Evolutionary conservation across 1,140 invertebrate species (phyloP).

Genomic region (Idris sp.): DNA sequence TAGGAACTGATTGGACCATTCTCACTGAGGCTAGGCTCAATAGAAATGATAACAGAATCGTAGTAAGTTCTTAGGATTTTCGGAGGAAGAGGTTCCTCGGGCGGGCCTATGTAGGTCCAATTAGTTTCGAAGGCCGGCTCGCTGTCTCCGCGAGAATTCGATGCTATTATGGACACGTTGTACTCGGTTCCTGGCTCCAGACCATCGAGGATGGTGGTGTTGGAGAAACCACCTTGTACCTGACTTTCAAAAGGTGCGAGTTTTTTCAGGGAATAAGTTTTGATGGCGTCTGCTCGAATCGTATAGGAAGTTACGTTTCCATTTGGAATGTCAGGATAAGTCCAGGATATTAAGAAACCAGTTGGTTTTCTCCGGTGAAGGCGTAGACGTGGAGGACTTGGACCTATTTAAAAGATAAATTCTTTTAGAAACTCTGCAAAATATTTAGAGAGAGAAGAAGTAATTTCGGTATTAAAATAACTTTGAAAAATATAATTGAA

Average conservation of each 20-base stretch:
- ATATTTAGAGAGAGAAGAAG: no score
- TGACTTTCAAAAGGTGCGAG: constrained; percentile 71
- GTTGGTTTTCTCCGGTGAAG: constrained; percentile 51
- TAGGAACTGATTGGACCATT: constrained; percentile 87
- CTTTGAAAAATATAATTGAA: no score
- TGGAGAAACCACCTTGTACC: constrained; percentile 74
- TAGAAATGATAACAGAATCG: constrained; percentile 81
- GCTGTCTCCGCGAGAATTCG: constrained; percentile 81
- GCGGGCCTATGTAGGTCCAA: constrained; percentile 85
- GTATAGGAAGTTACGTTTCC: constrained; percentile 81
- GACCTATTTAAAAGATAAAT: constrained; percentile 54
- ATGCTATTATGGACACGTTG: constrained; percentile 83
- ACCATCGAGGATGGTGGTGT: constrained; percentile 77
- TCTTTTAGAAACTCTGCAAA: background rate
- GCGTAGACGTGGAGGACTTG: constrained; percentile 68
- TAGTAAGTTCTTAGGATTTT: constrained; percentile 80
- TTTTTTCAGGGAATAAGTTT: constrained; percentile 64
- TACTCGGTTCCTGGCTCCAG: constrained; percentile 86
- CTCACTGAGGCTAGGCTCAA: constrained; percentile 82
- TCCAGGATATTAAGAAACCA: constrained; percentile 76
- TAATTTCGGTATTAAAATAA: no score
- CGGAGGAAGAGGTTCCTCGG: constrained; percentile 83
- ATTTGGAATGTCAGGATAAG: constrained; percentile 80
- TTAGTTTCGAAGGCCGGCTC: constrained; percentile 77
- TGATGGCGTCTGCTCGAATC: constrained; percentile 71